These are phyloP conservation scores for Drepana falcataria DNA, from an alignment of 2,888 invertebrate species.

Conservation along the genomic window DNA sequence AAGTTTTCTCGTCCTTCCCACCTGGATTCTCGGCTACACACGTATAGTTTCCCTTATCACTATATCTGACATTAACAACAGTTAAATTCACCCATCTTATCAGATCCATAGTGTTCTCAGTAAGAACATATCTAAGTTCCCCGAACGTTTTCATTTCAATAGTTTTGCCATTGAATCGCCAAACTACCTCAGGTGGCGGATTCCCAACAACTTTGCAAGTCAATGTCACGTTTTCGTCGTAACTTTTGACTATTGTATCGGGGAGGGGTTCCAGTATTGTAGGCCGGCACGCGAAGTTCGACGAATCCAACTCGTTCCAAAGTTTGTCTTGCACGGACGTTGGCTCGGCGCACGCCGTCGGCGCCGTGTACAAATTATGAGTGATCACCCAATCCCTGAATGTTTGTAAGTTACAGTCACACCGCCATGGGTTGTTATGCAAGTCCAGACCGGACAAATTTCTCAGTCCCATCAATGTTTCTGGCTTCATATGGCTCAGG, in stretches of 20 bases:
- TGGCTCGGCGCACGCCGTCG: constrained; percentile 87
- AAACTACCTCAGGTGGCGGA: constrained; percentile 86
- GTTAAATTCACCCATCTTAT: constrained; percentile 83
- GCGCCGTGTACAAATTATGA: constrained; percentile 86
- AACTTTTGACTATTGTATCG: constrained; percentile 80
- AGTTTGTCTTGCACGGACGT: constrained; percentile 80
- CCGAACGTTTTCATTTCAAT: constrained; percentile 74
- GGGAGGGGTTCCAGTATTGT: constrained; percentile 83
- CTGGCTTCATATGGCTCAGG: constrained; percentile 82
- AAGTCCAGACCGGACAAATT: constrained; percentile 86
- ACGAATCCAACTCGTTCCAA: constrained; percentile 85
- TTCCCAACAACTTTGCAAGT: constrained; percentile 87
- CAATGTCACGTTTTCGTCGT: constrained; percentile 84
- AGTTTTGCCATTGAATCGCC: constrained; percentile 83
- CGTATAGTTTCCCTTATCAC: constrained; percentile 85
- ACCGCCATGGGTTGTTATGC: constrained; percentile 92
- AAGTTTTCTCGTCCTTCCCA: constrained; percentile 86
- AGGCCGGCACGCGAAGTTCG: constrained; percentile 91
- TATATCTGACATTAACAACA: constrained; percentile 79
- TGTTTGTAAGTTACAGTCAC: constrained; percentile 89
- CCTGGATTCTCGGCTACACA: constrained; percentile 91
- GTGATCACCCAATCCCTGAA: constrained; percentile 88
- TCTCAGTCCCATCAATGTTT: constrained; percentile 82
- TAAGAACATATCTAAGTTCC: constrained; percentile 69
- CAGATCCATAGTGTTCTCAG: constrained; percentile 67